A percentile compares a stretch with the other conserved stretches of the same genome.
Evolutionary conservation across 2,888 invertebrate species (phyloP).

Genomic region (Sialis lutaria): DNA sequence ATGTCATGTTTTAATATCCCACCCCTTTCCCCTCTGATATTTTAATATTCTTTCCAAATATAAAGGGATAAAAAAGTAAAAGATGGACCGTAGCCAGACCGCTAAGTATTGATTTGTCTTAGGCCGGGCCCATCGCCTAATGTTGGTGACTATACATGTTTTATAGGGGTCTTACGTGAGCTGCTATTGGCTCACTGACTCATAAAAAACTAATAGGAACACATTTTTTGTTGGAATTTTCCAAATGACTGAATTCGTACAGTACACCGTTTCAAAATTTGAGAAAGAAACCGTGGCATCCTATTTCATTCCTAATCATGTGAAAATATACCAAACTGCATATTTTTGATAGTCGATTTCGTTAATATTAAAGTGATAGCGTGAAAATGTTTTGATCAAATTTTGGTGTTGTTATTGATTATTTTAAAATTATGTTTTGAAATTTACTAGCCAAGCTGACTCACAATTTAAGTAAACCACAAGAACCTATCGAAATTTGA

Average conservation of each 20-base stretch:
- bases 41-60: constrained; percentile 3
- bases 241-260: constrained; percentile 37
- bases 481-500: constrained; percentile 8
- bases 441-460: constrained; percentile 18
- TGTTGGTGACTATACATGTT: constrained; percentile 24
- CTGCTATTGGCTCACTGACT: constrained; percentile 30
- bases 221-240: constrained; percentile 38
- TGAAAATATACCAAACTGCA: constrained; percentile 2
- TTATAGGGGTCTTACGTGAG: constrained; percentile 28
- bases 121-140: constrained; percentile 23
- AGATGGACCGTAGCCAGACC: background rate
- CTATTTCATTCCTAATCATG: constrained; percentile 8
- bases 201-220: constrained; percentile 27
- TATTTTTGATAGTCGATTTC: constrained; percentile 1
- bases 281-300: constrained; percentile 18
- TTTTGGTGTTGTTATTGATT: constrained; percentile 23
- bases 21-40: constrained; percentile 4
- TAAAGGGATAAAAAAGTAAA: constrained; percentile 5
- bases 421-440: constrained; percentile 15
- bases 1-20: background rate
- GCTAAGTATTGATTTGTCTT: constrained; percentile 27
- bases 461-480: constrained; percentile 14
- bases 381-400: constrained; percentile 10
- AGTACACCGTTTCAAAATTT: constrained; percentile 25
- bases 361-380: constrained; percentile 8